Conservation (phyloP, 1,140 invertebrate genomes). For the Drosophila guanche region DNA sequence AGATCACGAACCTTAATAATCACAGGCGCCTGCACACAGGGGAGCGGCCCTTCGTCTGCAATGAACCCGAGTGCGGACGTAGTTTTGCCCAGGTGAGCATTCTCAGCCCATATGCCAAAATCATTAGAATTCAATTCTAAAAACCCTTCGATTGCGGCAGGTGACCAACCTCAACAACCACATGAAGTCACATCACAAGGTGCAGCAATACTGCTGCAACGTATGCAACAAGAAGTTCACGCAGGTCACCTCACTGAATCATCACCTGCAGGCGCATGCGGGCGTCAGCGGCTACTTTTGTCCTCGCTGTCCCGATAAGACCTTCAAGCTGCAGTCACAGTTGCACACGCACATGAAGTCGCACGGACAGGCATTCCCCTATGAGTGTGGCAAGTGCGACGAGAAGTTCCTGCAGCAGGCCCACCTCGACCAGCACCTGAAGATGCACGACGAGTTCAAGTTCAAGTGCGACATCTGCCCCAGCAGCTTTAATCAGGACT, state of each 20-base stretch:
- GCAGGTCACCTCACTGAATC: constrained; percentile 83
- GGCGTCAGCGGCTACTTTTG: constrained; percentile 82
- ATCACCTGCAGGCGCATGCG: constrained; percentile 82
- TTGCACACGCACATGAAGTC: constrained; percentile 83
- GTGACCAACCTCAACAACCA: constrained; percentile 83
- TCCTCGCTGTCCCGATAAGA: constrained; percentile 82
- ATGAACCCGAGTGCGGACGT: constrained; percentile 86
- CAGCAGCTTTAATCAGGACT: constrained; percentile 82
- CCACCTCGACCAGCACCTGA: constrained; percentile 79
- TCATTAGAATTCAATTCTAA: background rate
- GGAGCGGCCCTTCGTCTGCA: constrained; percentile 86
- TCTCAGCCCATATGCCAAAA: background rate
- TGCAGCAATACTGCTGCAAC: constrained; percentile 83
- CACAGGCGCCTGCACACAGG: constrained; percentile 86
- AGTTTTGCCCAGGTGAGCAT: constrained; percentile 85
- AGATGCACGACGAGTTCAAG: constrained; percentile 83
- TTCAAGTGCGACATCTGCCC: constrained; percentile 83
- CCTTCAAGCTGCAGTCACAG: constrained; percentile 81
- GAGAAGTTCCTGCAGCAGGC: constrained; percentile 83
- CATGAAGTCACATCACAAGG: constrained; percentile 83
- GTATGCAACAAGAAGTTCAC: constrained; percentile 83
- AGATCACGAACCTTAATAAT: constrained; percentile 87
- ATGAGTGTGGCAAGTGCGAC: constrained; percentile 80
- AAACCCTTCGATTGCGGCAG: constrained; percentile 25
- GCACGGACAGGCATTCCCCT: constrained; percentile 78